Conservation (phyloP, 2,888 invertebrate species). For the Drosophila formosana region DNA sequence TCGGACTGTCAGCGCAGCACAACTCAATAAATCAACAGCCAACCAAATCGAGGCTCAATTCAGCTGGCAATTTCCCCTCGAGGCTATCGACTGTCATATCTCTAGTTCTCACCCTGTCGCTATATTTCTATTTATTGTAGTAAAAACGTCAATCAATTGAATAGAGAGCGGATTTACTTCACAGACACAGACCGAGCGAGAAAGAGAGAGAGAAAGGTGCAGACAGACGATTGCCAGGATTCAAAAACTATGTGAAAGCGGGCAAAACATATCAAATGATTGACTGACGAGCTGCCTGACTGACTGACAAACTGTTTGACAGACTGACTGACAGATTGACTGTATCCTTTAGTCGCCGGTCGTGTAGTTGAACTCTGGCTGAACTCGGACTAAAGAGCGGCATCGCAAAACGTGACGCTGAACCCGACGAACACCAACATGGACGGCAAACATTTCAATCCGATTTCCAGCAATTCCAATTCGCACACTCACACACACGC, state of each 20-base stretch:
- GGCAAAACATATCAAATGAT: slow-evolving; percentile 35
- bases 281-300: slow-evolving; percentile 45
- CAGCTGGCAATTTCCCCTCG: slow-evolving; percentile 28
- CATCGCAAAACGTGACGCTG: slow-evolving; percentile 64
- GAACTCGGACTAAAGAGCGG: slow-evolving; percentile 31
- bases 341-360: slow-evolving; percentile 22
- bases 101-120: background rate
- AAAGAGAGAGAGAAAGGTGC: slow-evolving; percentile 23
- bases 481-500: slow-evolving; percentile 49
- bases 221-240: slow-evolving; percentile 45
- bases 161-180: slow-evolving; percentile 44
- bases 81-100: slow-evolving; percentile 53
- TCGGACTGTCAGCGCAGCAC: slow-evolving; percentile 32
- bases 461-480: slow-evolving; percentile 76
- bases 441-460: slow-evolving; percentile 79
- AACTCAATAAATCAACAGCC: slow-evolving; percentile 53
- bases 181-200: background rate
- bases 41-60: slow-evolving; percentile 20
- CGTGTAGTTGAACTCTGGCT: slow-evolving; percentile 62
- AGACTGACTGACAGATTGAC: slow-evolving; percentile 52
- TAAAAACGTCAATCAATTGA: slow-evolving; percentile 75
- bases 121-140: slow-evolving; percentile 64
- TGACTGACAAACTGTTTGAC: slow-evolving; percentile 59
- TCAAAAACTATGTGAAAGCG: slow-evolving; percentile 63
- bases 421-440: slow-evolving; percentile 53